Evolutionary conservation across 1,140 invertebrate species (phyloP), one percentile per base, ranked within the genome.

Genomic region (Tribolium madens): DNA sequence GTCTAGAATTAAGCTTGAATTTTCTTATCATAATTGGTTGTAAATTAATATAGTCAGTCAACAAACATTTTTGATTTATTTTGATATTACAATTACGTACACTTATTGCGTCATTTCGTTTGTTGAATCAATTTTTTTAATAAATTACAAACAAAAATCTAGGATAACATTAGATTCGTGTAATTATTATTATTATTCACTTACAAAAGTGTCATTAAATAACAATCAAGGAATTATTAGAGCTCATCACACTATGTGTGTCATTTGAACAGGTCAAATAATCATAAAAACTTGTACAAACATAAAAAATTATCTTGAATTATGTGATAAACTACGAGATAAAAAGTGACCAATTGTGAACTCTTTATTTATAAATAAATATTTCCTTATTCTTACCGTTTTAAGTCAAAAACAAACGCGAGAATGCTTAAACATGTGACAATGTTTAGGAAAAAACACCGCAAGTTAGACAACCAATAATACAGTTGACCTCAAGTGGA

Each of bases 1-100:
- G 9, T 33, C 10, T 33, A 42, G 31, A 64, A 64, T 42, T 64
- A 64, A 13, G 57, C 13, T 33, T 12, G 0, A 57, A 57, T n/a
- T 64, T n/a, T 64, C 57, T 64, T 64, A 64, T 64, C 57, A 33
- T 33, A 64, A 64, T 64, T 64, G 57, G 57, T 33, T 64, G 26
- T 64, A 64, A 64, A 64, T 64, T 64, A 64, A 64, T 64, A 64
- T 33, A 64, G 21, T 64, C 57, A n/a, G 21, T 33, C 26, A 33
- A 64, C 57, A 64, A 64, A 57, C 52, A 21, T 18, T 64, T 9
- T 1, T 64, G 57, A 64, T 64, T 64, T 64, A 33, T 64, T 64
- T 64, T 7, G 26, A 64, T 21, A 21, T 21, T 64, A 33, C 21
- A 33, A 26, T 64, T n/a, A n/a, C n/a, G n/a, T n/a, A n/a, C n/a